Evolutionary conservation across 2,888 invertebrate genomes (phyloP), one percentile per base, ranked within the genome.

Genomic region (Ophioninae sp.): DNA sequence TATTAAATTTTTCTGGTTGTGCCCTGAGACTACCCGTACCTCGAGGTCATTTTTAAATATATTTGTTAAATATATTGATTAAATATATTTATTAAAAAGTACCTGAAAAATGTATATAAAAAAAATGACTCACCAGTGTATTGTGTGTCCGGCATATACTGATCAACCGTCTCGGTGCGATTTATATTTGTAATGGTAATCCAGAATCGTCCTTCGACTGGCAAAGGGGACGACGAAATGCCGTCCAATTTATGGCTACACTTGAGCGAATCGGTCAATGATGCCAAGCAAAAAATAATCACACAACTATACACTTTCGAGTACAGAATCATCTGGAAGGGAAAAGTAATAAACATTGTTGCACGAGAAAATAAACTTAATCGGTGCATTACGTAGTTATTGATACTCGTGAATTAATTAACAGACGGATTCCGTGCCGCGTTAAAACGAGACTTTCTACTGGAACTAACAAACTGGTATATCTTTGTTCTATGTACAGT

Each of bases 81-180:
- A n/a, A n/a, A n/a, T n/a, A n/a, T n/a, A n/a, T 13, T 17, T 44
- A 1, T 44, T 21, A 21, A 8, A n/a, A 20, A 20, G n/a, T 7
- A 20, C 20, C 2, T 59, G 3, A 3, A 69, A 57, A 56, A 2
- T 30, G 7, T 39, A 68, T 13, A 57, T 41, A n/a, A 17, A 7
- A 0, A n/a, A 30, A 65, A 6, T 41, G 20, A 89, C 89, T 89
- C 79, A 92, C 93, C 89, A 57, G 87, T 89, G 79, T 93, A 93
- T 85, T 88, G 89, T n/a, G 91, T 91, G 65, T 89, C 91, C 2
- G 93, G 93, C 91, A 92, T 90, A 64, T 90, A 93, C 20, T 88
- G 88, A 72, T 86, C 87, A 61, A 89, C 86, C 64, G 85, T 83
- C n/a, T 92, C 92, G 37, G 91, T 91, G 59, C 88, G 88, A 87